These are phyloP conservation scores for Lophius americanus DNA, from an alignment of 2,797 vertebrate genomes.

Conservation along the genomic window DNA sequence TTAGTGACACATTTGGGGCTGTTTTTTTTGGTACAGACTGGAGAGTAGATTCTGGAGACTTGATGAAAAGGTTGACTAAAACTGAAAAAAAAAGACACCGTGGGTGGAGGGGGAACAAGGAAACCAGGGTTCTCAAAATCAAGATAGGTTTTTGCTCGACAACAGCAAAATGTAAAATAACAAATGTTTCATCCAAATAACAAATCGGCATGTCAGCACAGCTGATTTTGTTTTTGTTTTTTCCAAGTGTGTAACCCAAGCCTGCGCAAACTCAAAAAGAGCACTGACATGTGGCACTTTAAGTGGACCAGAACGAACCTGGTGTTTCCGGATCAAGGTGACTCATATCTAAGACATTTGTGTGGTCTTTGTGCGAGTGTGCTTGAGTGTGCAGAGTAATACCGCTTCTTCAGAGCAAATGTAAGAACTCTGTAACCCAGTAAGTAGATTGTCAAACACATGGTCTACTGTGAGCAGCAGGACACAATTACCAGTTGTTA, in stretches of 20 bases:
- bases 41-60: slow-evolving; percentile 11
- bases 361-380: slow-evolving; percentile 9
- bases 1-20: slow-evolving; percentile 63
- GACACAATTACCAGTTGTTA: neutral
- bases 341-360: slow-evolving; percentile 62
- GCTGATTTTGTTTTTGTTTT: slow-evolving; percentile 5
- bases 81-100: neutral
- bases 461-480: neutral
- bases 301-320: slow-evolving; percentile 48
- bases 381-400: neutral
- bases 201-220: slow-evolving; percentile 10
- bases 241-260: slow-evolving; percentile 28
- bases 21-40: slow-evolving; percentile 7
- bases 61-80: slow-evolving; percentile 8
- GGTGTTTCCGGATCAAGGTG: slow-evolving; percentile 60
- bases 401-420: neutral
- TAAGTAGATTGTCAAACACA: neutral
- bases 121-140: neutral
- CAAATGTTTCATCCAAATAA: slow-evolving; percentile 7
- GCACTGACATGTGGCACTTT: slow-evolving; percentile 22
- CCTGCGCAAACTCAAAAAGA: slow-evolving; percentile 53
- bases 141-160: no score
- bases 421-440: neutral
- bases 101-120: neutral
- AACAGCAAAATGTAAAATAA: neutral